phyloP scores from a whole-genome alignment of 2,888 invertebrate genomes.

The Pristionchus fissidentatus region DNA sequence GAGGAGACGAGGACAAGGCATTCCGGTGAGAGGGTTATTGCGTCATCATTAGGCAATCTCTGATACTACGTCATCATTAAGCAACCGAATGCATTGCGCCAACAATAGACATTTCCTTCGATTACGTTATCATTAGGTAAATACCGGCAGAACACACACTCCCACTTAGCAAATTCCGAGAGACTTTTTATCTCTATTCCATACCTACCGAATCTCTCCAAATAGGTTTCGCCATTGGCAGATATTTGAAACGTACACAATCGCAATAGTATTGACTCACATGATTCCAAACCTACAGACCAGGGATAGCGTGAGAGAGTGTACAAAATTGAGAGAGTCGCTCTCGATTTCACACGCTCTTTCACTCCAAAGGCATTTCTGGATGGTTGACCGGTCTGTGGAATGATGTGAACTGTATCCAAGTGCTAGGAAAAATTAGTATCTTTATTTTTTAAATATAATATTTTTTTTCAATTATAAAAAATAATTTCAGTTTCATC shows the following conservation, averaged over 20 bases:
- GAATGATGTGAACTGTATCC: neutral
- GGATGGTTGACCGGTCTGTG: no score
- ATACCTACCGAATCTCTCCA: no score
- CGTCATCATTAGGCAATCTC: neutral
- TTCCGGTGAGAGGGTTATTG: constrained; percentile 75
- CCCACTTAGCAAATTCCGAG: no score
- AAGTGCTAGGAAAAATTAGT: no score
- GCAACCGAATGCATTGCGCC: neutral
- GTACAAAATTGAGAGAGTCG: no score
- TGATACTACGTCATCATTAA: neutral
- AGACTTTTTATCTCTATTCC: no score
- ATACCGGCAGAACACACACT: no score
- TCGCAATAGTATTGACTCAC: no score
- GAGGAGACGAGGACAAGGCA: constrained; percentile 78
- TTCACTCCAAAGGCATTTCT: no score
- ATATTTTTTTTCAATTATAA: neutral
- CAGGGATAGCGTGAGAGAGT: no score
- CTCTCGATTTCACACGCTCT: neutral
- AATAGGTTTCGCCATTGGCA: neutral
- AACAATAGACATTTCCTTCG: neutral
- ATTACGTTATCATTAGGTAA: neutral
- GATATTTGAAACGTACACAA: neutral
- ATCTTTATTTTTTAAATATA: no score
- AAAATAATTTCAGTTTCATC: constrained; percentile 68
- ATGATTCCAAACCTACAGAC: no score